Conservation (phyloP, 2,797 vertebrate species). For the Phoxinus dragarum region DNA sequence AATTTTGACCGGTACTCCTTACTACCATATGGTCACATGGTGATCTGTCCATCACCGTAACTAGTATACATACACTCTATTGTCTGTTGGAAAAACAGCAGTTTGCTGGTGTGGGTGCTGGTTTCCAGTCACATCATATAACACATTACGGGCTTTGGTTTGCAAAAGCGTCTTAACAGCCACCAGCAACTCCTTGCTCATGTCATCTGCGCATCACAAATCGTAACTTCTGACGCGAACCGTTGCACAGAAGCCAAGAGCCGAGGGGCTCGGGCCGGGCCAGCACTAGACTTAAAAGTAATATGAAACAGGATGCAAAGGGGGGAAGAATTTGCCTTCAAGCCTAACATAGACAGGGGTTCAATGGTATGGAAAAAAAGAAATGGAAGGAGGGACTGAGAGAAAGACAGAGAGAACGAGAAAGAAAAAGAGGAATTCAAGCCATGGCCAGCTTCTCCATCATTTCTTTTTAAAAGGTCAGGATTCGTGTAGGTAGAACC, state of each 20-base stretch:
- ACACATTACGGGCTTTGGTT: slow-evolving; percentile 76
- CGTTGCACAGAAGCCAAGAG: slow-evolving; percentile 91
- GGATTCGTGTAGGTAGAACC: slow-evolving; percentile 91
- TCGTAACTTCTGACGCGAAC: slow-evolving; percentile 90
- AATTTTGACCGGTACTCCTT: background rate
- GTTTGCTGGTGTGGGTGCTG: slow-evolving; percentile 70
- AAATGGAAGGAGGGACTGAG: slow-evolving; percentile 39
- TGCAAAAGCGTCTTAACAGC: slow-evolving; percentile 80
- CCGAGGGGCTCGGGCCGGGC: slow-evolving; percentile 87
- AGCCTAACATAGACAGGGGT: slow-evolving; percentile 89
- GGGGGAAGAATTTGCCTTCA: slow-evolving; percentile 87
- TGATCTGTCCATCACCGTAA: slow-evolving; percentile 67
- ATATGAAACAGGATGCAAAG: slow-evolving; percentile 92
- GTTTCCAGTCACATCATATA: slow-evolving; percentile 76
- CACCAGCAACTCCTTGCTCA: slow-evolving; percentile 89
- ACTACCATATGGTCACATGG: slow-evolving; percentile 19
- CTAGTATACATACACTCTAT: slow-evolving; percentile 71
- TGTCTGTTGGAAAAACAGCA: slow-evolving; percentile 78
- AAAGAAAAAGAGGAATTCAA: slow-evolving; percentile 49
- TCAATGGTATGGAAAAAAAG: slow-evolving; percentile 80
- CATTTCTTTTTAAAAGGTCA: slow-evolving; percentile 97
- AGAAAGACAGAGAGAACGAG: slow-evolving; percentile 62
- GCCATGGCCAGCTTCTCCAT: slow-evolving; percentile 82
- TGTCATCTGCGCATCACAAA: slow-evolving; percentile 96
- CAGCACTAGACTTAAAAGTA: slow-evolving; percentile 91